phyloP scores from a whole-genome alignment of 2,113 vertebrate species.

The Heliornis fulica region DNA sequence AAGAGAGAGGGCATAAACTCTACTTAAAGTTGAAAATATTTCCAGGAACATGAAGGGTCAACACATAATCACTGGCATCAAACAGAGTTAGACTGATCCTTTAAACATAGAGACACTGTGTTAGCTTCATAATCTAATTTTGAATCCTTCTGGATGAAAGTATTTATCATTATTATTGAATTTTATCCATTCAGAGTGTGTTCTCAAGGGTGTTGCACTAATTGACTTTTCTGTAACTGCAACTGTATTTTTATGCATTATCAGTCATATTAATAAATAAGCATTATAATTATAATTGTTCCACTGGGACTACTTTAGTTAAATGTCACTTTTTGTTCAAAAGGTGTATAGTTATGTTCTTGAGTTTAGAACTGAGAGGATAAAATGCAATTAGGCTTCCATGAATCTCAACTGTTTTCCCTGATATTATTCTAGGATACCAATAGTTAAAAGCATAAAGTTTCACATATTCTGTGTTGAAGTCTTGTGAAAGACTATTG shows the following conservation, averaged over 20 bases:
- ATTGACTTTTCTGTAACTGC: constrained; percentile 7
- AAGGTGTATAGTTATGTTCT: not conserved
- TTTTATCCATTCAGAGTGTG: constrained; percentile 5
- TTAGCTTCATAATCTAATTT: not conserved
- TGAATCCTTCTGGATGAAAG: not conserved
- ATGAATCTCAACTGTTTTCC: not conserved
- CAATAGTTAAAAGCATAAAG: not conserved
- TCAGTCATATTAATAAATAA: constrained; percentile 42
- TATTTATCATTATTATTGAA: not conserved
- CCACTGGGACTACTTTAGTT: not conserved
- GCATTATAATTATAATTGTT: not conserved
- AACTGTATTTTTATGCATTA: not conserved
- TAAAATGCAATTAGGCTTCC: not conserved
- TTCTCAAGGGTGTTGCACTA: not conserved
- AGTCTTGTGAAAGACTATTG: not conserved
- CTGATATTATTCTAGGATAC: not conserved
- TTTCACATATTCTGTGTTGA: not conserved
- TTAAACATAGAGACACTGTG: not conserved
- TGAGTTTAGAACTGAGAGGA: not conserved
- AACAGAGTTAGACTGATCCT: not conserved
- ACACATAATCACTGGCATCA: not conserved
- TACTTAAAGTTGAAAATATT: not conserved
- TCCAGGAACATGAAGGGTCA: not conserved
- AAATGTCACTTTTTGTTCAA: constrained; percentile 6
- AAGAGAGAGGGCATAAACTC: not conserved